Evolutionary conservation across 1,140 invertebrate species (phyloP).

Genomic region (Mycetomoellerius zeteki): DNA sequence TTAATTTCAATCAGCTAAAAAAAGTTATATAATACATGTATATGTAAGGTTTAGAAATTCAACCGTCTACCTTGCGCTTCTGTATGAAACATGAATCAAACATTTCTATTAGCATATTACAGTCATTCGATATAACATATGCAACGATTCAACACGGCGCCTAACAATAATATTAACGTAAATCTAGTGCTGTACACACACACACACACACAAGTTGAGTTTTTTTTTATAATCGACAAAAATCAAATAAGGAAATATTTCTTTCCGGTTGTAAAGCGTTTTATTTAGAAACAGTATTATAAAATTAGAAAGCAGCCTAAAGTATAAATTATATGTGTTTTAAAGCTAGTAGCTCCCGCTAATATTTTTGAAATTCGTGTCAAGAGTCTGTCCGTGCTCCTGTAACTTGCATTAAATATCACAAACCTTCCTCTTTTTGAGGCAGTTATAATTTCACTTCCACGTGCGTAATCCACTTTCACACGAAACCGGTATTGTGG

Average conservation of each 20-base stretch:
- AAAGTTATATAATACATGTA: not conserved
- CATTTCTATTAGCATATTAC: slow-evolving; percentile 47
- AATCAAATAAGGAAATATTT: slow-evolving; percentile 18
- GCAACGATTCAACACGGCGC: not conserved
- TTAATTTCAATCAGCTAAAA: slow-evolving; percentile 12
- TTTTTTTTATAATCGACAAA: not conserved
- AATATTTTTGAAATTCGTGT: slow-evolving; percentile 23
- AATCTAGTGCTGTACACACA: not conserved
- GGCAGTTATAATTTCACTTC: slow-evolving; percentile 59
- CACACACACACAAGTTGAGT: not conserved
- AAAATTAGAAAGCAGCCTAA: slow-evolving; percentile 46
- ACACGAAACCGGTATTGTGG: slow-evolving; percentile 60
- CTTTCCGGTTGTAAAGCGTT: not conserved
- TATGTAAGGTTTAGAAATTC: not conserved
- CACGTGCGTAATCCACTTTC: slow-evolving; percentile 57
- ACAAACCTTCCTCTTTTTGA: slow-evolving; percentile 46
- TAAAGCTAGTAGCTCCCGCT: not conserved
- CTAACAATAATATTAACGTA: not conserved
- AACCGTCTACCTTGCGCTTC: not conserved
- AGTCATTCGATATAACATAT: not conserved
- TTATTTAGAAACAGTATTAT: slow-evolving; percentile 17
- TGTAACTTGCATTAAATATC: slow-evolving; percentile 46
- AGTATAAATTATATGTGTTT: slow-evolving; percentile 28
- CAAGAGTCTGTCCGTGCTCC: not conserved
- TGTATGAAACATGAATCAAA: slow-evolving; percentile 5